Evolutionary conservation across 2,113 vertebrate genomes (phyloP).

Genomic region (Pteronura brasiliensis): DNA sequence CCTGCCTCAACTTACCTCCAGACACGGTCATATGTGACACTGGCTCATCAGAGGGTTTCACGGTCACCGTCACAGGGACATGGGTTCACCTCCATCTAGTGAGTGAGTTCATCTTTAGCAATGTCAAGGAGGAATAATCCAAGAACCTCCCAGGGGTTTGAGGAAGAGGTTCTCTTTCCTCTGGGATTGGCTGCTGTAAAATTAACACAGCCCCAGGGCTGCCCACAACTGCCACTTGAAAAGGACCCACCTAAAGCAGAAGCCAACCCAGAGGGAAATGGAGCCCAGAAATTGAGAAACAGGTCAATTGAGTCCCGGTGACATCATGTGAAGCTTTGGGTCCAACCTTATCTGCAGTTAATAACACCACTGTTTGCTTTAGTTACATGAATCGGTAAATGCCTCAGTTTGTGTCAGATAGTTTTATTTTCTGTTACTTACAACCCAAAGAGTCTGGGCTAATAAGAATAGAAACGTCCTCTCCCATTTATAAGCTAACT

Average conservation of each 20-base stretch:
- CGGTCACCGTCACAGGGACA: accelerated
- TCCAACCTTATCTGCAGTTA: neutral
- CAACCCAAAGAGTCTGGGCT: neutral
- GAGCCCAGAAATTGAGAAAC: neutral
- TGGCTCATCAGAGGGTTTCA: neutral
- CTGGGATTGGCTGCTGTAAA: neutral
- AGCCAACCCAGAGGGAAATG: accelerated
- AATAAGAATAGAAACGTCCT: neutral
- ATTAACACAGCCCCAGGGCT: neutral
- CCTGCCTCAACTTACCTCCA: no score
- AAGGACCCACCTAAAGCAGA: neutral
- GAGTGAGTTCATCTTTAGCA: neutral
- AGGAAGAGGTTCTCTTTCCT: neutral
- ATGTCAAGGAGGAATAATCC: neutral
- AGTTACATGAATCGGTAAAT: neutral
- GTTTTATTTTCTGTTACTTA: neutral
- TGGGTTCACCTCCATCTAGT: neutral
- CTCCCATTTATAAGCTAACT: neutral
- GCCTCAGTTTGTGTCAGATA: neutral
- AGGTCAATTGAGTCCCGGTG: no score
- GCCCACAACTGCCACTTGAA: neutral
- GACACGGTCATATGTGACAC: accelerated
- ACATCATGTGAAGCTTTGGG: neutral
- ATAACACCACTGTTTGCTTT: neutral
- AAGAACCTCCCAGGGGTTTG: neutral